phyloP scores from a whole-genome alignment of 2,888 invertebrate genomes.

The Rugalucina vietnamica region DNA sequence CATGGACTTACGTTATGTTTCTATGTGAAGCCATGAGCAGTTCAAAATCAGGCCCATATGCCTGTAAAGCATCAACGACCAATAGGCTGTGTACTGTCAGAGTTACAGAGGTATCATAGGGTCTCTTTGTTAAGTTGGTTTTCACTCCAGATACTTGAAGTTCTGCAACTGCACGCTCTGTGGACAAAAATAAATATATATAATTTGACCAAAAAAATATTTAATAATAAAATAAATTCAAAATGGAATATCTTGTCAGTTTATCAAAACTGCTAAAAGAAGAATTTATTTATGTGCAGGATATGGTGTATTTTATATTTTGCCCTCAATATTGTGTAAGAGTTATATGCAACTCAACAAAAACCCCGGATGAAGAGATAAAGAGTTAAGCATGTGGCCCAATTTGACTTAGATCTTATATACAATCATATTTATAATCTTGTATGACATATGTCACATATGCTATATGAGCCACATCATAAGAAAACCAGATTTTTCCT shows the following conservation, averaged over 20 bases:
- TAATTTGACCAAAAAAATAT: neutral
- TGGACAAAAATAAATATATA: too few relatives aligned
- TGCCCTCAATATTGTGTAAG: too few relatives aligned
- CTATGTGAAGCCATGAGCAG: slow-evolving; percentile 96
- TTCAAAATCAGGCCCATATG: slow-evolving; percentile 97
- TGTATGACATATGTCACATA: too few relatives aligned
- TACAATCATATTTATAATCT: too few relatives aligned
- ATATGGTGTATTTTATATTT: too few relatives aligned
- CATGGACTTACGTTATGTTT: slow-evolving; percentile 93
- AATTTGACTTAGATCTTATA: too few relatives aligned
- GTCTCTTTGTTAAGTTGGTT: slow-evolving; percentile 90
- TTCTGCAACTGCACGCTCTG: slow-evolving; percentile 95
- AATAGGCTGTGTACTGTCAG: slow-evolving; percentile 96
- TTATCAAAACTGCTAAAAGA: neutral
- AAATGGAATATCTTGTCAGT: neutral
- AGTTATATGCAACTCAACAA: too few relatives aligned
- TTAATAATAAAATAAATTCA: neutral
- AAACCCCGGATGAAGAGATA: too few relatives aligned
- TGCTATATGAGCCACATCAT: too few relatives aligned
- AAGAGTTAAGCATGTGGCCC: too few relatives aligned
- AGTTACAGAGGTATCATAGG: slow-evolving; percentile 90
- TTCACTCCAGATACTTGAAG: slow-evolving; percentile 95
- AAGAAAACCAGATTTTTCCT: too few relatives aligned
- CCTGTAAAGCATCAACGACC: slow-evolving; percentile 97
- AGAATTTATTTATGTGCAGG: neutral